A percentile compares a stretch with the other conserved stretches of the same genome.
These are phyloP conservation scores for Luehdorfia chinensis DNA, from an alignment of 1,140 invertebrate species.

Conservation along the genomic window DNA sequence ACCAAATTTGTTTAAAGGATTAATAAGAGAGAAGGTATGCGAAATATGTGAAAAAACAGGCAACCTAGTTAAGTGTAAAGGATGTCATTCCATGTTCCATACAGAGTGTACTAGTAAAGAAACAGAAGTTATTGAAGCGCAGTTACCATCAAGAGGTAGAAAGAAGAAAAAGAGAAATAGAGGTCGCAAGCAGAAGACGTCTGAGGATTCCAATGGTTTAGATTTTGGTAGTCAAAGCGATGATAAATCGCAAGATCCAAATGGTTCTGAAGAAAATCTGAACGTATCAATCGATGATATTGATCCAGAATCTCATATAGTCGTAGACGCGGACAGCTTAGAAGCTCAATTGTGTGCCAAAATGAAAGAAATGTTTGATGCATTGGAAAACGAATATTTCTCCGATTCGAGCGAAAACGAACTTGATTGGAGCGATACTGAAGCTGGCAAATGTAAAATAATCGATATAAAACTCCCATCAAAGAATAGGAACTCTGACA, in stretches of 20 bases:
- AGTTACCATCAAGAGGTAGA: slow-evolving; percentile 37
- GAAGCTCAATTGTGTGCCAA: slow-evolving; percentile 52
- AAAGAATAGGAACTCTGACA: slow-evolving; percentile 22
- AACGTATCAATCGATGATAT: slow-evolving; percentile 46
- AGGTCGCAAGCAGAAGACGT: slow-evolving; percentile 43
- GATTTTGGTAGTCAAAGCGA: slow-evolving; percentile 52
- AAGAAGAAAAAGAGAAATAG: slow-evolving; percentile 58
- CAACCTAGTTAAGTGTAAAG: slow-evolving; percentile 81
- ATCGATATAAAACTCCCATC: slow-evolving; percentile 51
- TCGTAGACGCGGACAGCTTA: slow-evolving; percentile 50
- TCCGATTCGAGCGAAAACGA: slow-evolving; percentile 53
- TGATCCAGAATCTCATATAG: slow-evolving; percentile 34
- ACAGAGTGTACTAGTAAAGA: slow-evolving; percentile 64
- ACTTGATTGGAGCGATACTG: slow-evolving; percentile 48
- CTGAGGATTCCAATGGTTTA: slow-evolving; percentile 23
- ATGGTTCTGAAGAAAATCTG: slow-evolving; percentile 37
- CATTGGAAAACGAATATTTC: slow-evolving; percentile 41
- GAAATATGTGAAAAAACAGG: slow-evolving; percentile 81
- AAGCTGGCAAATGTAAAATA: slow-evolving; percentile 63
- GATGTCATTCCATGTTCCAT: slow-evolving; percentile 78
- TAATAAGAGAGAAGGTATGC: slow-evolving; percentile 80
- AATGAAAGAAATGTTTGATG: slow-evolving; percentile 62
- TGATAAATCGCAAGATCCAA: slow-evolving; percentile 47
- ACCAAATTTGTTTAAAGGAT: slow-evolving; percentile 80
- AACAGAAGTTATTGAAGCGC: slow-evolving; percentile 32